Evolutionary conservation across 2,888 invertebrate genomes (phyloP), one percentile per base, ranked within the genome.

Genomic region (Amblyjoppa fuscipennis): DNA sequence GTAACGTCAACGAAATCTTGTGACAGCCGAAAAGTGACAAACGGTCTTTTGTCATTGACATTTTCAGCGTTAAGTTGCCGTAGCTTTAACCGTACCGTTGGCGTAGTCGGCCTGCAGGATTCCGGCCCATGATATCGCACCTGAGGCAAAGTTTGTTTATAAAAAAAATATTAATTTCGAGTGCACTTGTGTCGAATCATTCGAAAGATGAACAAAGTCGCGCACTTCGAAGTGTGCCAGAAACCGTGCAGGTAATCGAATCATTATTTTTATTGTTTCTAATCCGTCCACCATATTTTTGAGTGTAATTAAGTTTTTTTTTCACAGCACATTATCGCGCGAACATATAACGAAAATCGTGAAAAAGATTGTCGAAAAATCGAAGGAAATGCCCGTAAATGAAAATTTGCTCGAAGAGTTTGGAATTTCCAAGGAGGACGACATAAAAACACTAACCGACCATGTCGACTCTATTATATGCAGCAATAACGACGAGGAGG

Each of bases 171-270:
- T 34, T 16, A 34, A 49, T 28, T 20, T 77, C 13, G 76, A 77
- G 13, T 68, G 0, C 16, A 49, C 3, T 49, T 80, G 41, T 2
- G 5, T 9, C 4, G 6, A 64, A 71, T 66, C 13, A 49, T 49
- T n/a, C 45, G 3, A 61, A 77, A 78, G 20, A 92, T 89, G 89
- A 38, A 81, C 0, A 87, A 90, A 20, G 68, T 89, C 25, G 74
- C 91, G 20, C 91, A 93, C 61, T 87, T 93, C 34, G 94, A 94
- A 90, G 89, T 94, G 51, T 93, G 93, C 89, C 94, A 93, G 88
- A 91, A 89, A 75, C 74, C 80, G 61, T 83, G 89, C 82, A 94
- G 94, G 94, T 94, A 84, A 77, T 66, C 45, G 51, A 16, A 56
- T n/a, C 11, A 70, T 64, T 61, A 66, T 77, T 64, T 75, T 64